Conservation (phyloP, 2,797 vertebrate genomes). For the Thaleichthys pacificus region DNA sequence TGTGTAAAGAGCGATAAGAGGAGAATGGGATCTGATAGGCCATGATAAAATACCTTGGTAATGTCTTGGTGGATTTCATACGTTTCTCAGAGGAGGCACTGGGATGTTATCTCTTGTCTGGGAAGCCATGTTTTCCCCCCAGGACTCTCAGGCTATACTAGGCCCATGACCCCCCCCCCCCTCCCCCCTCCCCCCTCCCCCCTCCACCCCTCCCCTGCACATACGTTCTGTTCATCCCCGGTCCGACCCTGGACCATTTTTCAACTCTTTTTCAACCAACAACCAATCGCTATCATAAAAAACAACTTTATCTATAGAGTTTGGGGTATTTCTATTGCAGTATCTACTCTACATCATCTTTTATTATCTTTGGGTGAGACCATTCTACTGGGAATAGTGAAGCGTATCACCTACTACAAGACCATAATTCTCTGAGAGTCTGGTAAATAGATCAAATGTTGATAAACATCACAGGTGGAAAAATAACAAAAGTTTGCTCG, state of each 20-base stretch:
- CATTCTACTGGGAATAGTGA: slow-evolving; percentile 52
- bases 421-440: too few species aligned
- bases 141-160: slow-evolving; percentile 18
- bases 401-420: slow-evolving; percentile 32
- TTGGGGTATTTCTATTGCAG: slow-evolving; percentile 60
- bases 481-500: too few species aligned
- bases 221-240: slow-evolving; percentile 16
- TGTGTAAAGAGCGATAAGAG: slow-evolving; percentile 76
- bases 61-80: slow-evolving; percentile 72
- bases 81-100: slow-evolving; percentile 67
- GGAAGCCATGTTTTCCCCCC: slow-evolving; percentile 63
- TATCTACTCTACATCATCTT: slow-evolving; percentile 66
- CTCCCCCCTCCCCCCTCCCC: slow-evolving; percentile 15
- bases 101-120: slow-evolving; percentile 74
- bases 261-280: slow-evolving; percentile 62
- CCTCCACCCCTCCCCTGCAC: too few species aligned
- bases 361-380: slow-evolving; percentile 61
- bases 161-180: background rate
- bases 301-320: slow-evolving; percentile 66
- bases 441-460: too few species aligned
- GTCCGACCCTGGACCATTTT: slow-evolving; percentile 36
- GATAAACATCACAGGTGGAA: too few species aligned
- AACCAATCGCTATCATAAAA: slow-evolving; percentile 54
- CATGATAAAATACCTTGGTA: slow-evolving; percentile 76
- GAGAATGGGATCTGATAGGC: slow-evolving; percentile 71